Evolutionary conservation across 2,888 invertebrate genomes (phyloP), one percentile per base, ranked within the genome.

Genomic region (Imbricaverruca yamaguchii): DNA sequence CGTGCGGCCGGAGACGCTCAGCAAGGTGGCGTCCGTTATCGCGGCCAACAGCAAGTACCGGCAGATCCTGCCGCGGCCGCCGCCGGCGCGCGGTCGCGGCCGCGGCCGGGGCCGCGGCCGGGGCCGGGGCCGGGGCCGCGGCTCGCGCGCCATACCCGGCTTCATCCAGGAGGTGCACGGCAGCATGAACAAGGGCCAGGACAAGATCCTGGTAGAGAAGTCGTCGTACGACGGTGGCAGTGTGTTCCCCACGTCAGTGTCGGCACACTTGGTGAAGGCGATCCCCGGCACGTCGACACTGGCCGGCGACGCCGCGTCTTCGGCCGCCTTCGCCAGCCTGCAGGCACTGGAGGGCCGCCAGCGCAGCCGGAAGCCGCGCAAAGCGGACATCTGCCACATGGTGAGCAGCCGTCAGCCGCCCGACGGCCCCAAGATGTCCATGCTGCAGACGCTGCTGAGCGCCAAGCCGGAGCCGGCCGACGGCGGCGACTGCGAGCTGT

Each of bases 331-430:
- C 53, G 63, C 77, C 57, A 79, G 79, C 55, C 80, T 79, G 1
- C 55, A 74, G 55, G 9, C 95, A 0, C 87, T 95, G 81, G 94
- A 95, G 86, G 94, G 94, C 85, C 95, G 95, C 0, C 88, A 95
- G 65, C 89, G 96, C 83, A 95, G 95, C 0, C 89, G 95, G 25
- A 96, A 96, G 86, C 96, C 95, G 0, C 95, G 95, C 86, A 95
- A 96, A 87, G 94, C 95, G 0, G 95, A 95, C 86, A 96, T 96
- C 84, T 95, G 95, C 84, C 95, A 83, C 81, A 74, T 74, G 74
- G 55, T 74, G 53, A 23, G 55, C 79, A 25, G 80, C 80, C 56
- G 18, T 23, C 8, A 39, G 23, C 61, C 56, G 39, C 23, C 25
- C 65, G 23, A 8, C 25, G 56, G 63, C 80, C 53, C 63, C n/a